Evolutionary conservation across 1,140 invertebrate species (phyloP), one percentile per base, ranked within the genome.

Genomic region (Aphidius ervi): DNA sequence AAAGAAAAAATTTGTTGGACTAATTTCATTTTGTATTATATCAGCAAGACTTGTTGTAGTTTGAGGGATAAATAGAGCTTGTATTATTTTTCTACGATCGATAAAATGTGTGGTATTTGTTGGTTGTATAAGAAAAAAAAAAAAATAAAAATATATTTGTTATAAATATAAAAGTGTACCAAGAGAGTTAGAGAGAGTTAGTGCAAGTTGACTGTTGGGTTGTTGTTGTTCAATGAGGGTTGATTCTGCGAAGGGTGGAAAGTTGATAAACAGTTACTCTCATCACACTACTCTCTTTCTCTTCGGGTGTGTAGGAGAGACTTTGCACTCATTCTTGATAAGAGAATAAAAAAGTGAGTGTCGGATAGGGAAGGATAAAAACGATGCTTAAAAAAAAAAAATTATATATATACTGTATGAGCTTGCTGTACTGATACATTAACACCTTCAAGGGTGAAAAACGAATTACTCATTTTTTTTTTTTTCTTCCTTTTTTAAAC

Each of bases 361-460:
- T n/a, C 47, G 20, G 45, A n/a, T 20, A 42, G 16, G 46, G 57
- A 48, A 56, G 45, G 42, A 39, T 56, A 48, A 9, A 43, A 47
- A 46, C 20, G 58, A 42, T 10, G 48, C n/a, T 39, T 37, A n/a
- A 41, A 37, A 48, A 55, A 48, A 55, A 54, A 16, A 48, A 39
- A 31, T n/a, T 49, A 42, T 23, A 46, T 10, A 39, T 10, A 39
- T 39, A 53, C 31, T 53, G 50, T 39, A 16, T 47, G 46, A 10
- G 47, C 40, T 20, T 50, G 56, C 31, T 49, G 56, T 58, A 59
- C 47, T 42, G 56, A 68, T 70, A 31, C 23, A 71, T 71, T 71
- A 70, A 70, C 63, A 66, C 58, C 54, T 69, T 59, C 53, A 9
- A 58, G 58, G 20, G 59, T 61, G 68, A 47, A 70, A 70, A 71